Evolutionary conservation across 2,797 vertebrate genomes (phyloP).

Genomic region (Aldrovandia affinis): DNA sequence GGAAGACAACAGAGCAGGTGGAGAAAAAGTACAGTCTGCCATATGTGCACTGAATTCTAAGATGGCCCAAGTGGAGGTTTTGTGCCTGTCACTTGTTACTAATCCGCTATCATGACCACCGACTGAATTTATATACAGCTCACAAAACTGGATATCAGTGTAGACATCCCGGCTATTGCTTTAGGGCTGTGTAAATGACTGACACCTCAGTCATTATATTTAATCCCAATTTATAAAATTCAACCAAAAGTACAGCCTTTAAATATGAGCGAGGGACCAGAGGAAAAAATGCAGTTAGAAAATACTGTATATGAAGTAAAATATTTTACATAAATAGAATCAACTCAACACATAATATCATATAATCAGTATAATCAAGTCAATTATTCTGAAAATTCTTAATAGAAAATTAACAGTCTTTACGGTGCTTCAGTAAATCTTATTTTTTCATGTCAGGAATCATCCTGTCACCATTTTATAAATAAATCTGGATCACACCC

Average conservation of each 20-base stretch:
- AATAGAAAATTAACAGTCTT: too few relatives aligned
- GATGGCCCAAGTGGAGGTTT: neutral
- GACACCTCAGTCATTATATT: neutral
- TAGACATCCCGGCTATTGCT: neutral
- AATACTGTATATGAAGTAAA: neutral
- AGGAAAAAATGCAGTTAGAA: neutral
- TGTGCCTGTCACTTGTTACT: neutral
- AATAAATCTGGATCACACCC: too few relatives aligned
- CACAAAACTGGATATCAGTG: neutral
- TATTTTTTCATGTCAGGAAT: too few relatives aligned
- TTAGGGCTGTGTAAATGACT: neutral
- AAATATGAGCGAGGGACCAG: neutral
- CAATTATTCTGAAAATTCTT: too few relatives aligned
- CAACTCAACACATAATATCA: too few relatives aligned
- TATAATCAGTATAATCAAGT: too few relatives aligned
- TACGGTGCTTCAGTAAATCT: too few relatives aligned
- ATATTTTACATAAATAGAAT: neutral
- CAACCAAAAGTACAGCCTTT: neutral
- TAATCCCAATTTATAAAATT: neutral
- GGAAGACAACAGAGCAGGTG: neutral
- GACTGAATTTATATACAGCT: neutral
- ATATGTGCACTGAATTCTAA: slow-evolving; percentile 3
- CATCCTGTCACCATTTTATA: too few relatives aligned
- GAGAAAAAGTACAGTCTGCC: neutral
- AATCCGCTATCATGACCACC: neutral